Evolutionary conservation across 2,888 invertebrate species (phyloP).

Genomic region (Neoascia interrupta): DNA sequence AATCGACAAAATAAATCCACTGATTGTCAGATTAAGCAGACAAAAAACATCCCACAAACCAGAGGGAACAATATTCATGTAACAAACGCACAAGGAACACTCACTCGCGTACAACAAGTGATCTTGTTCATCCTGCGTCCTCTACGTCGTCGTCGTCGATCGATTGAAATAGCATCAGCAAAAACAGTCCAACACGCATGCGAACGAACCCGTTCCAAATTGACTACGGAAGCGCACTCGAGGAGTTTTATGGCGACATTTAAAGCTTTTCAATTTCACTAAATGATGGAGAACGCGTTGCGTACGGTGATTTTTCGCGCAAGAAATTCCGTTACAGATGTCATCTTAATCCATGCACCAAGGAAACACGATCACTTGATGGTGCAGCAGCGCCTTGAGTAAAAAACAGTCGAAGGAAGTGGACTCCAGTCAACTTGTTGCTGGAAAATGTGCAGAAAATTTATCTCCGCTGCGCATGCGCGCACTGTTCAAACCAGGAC

Average conservation of each 20-base stretch:
- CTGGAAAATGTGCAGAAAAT: conserved; percentile 27
- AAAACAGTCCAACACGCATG: background rate
- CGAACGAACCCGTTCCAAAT: conserved; percentile 53
- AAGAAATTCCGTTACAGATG: conserved; percentile 45
- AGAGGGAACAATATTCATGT: conserved; percentile 31
- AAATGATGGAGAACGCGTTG: conserved; percentile 44
- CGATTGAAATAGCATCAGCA: conserved; percentile 16
- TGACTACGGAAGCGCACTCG: conserved; percentile 58
- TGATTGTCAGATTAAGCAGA: conserved; percentile 36
- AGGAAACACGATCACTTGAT: conserved; percentile 40
- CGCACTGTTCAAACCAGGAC: background rate
- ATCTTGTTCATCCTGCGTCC: conserved; percentile 22
- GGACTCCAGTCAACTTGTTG: conserved; percentile 56
- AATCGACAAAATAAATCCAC: conserved; percentile 22
- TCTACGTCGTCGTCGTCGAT: background rate
- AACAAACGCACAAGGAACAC: conserved; percentile 46
- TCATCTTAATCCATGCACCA: conserved; percentile 41
- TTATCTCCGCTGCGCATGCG: background rate
- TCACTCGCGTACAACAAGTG: conserved; percentile 15
- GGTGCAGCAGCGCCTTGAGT: background rate
- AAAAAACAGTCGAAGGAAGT: conserved; percentile 21
- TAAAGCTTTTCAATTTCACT: conserved; percentile 56
- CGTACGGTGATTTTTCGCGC: conserved; percentile 24
- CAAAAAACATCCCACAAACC: too few relatives aligned
- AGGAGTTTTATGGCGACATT: conserved; percentile 41